Evolutionary conservation across 2,113 vertebrate species (phyloP), one percentile per base, ranked within the genome.

Genomic region (Lampris megalopsis): DNA sequence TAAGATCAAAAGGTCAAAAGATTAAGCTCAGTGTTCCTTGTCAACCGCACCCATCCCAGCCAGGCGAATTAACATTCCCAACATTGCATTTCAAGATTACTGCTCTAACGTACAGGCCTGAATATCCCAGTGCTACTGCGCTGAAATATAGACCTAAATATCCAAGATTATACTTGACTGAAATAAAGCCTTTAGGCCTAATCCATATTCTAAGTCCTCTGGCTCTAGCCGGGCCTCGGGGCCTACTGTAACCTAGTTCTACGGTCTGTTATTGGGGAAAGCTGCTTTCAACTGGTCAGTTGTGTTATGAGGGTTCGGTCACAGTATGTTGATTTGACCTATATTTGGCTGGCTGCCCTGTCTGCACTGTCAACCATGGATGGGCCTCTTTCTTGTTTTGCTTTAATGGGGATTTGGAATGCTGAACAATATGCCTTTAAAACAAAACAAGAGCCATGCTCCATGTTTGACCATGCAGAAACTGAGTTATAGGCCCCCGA

Each of bases 101-200:
- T 1, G 56, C 69, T 83, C 73, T 86, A 63, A 91, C 89, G 85
- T 63, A 68, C 58, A 10, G 80, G 49, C 64, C 80, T 87, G 87
- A 91, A 90, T 84, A 88, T 82, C 70, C 71, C 72, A 74, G 85
- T 83, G 85, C 89, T 86, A 88, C 73, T 5, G 24, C 24, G 8
- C 75, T 83, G 75, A 84, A 87, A 91, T 76, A 85, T 88, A 89
- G 80, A 89, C 72, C 68, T 65, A 73, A 87, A 88, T 50, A 90
- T 82, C 83, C 83, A 90, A 90, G 88, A 88, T 91, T 88, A 91
- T 84, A 80, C 65, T 85, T 79, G 43, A 79, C 68, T 74, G 81
- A 85, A 86, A 83, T 92, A 91, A 92, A 92, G 89, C 91, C 83
- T 86, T 86, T 79, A 77, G 91, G 79, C 69, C 78, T 92, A 92